A percentile compares a stretch with the other conserved stretches of the same genome.
Conservation (phyloP, 2,113 vertebrate genomes). For the Dipodomys ordii region DNA sequence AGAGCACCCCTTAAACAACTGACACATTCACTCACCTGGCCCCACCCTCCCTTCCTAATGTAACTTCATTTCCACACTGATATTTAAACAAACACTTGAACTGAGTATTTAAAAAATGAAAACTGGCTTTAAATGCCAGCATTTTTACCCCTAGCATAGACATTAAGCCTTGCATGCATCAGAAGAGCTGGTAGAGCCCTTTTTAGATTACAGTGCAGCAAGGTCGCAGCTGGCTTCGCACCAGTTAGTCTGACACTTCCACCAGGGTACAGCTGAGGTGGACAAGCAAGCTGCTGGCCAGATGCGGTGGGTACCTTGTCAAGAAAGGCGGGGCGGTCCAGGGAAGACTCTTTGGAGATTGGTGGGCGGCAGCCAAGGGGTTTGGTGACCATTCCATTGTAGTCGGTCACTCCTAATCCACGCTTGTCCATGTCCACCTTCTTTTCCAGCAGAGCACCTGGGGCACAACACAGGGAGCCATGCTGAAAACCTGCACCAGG, state of each 20-base stretch:
- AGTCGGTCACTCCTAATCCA: slow-evolving; percentile 96
- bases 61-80: not conserved
- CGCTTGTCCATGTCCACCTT: slow-evolving; percentile 99
- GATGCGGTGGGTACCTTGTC: slow-evolving; percentile 91
- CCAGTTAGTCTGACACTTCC: not conserved
- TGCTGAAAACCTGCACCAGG: rapidly evolving
- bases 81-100: not conserved
- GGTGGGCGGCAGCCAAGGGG: slow-evolving; percentile 95
- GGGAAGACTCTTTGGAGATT: slow-evolving; percentile 98
- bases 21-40: rapidly evolving
- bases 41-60: not conserved
- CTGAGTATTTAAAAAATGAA: not conserved
- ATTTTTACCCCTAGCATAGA: not conserved
- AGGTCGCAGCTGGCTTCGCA: too few species aligned
- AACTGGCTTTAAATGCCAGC: not conserved
- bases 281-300: not conserved
- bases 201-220: not conserved
- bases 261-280: not conserved
- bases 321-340: slow-evolving; percentile 95
- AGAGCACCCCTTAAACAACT: rapidly evolving
- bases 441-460: slow-evolving; percentile 99
- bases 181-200: too few species aligned
- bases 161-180: too few species aligned
- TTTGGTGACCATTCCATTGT: slow-evolving; percentile 96
- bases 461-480: slow-evolving; percentile 3